These are phyloP conservation scores for Hypotaenidia philippensis DNA, from an alignment of 2,797 vertebrate genomes.

Conservation along the genomic window DNA sequence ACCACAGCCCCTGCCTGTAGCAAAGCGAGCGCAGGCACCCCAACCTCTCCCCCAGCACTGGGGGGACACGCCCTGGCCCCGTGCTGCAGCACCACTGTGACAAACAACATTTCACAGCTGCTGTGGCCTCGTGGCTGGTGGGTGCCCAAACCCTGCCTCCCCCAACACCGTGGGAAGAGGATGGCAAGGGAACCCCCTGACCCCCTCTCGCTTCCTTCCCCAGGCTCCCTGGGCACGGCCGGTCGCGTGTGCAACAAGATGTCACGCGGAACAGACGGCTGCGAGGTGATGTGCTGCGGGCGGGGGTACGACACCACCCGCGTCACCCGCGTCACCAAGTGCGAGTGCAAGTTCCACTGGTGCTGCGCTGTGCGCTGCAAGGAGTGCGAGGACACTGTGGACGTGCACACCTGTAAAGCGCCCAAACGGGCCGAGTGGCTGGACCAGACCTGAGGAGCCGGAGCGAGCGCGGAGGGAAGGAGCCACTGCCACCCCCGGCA, in stretches of 20 bases:
- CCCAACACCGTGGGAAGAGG: too few relatives aligned
- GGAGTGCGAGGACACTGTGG: slow-evolving; percentile 93
- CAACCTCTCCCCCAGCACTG: neutral
- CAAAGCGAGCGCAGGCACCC: neutral
- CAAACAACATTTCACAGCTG: too few relatives aligned
- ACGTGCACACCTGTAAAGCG: slow-evolving; percentile 96
- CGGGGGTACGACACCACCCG: slow-evolving; percentile 97
- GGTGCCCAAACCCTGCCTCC: rapidly evolving
- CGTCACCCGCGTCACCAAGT: slow-evolving; percentile 92
- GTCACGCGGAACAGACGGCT: slow-evolving; percentile 92
- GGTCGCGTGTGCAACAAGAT: slow-evolving; percentile 94
- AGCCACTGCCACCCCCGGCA: neutral
- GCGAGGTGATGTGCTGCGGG: slow-evolving; percentile 99
- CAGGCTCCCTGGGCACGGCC: slow-evolving; percentile 95
- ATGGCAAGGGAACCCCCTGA: neutral
- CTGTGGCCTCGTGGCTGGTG: rapidly evolving
- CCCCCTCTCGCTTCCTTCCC: neutral
- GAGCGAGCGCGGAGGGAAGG: slow-evolving; percentile 43
- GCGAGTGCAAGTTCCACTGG: slow-evolving; percentile 99
- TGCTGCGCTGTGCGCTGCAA: slow-evolving; percentile 96
- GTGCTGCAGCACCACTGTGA: neutral
- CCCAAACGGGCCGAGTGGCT: slow-evolving; percentile 93
- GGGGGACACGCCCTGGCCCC: neutral
- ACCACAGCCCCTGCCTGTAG: rapidly evolving
- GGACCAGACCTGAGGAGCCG: slow-evolving; percentile 87